Evolutionary conservation across 2,888 invertebrate species (phyloP), one percentile per base, ranked within the genome.

Genomic region (Heliothis peltigera): DNA sequence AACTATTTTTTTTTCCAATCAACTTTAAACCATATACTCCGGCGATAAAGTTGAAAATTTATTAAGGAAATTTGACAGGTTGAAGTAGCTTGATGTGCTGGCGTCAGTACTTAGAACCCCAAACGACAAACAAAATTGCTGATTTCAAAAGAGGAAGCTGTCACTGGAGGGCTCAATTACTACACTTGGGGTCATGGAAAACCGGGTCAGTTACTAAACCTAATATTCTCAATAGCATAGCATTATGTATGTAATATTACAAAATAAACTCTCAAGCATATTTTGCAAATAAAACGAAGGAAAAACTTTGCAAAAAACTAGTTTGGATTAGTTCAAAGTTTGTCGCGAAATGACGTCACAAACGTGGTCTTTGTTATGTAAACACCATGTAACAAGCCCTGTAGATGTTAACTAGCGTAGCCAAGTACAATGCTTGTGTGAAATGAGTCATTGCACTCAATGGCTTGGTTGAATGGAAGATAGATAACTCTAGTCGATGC

Each of bases 61-160:
- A n/a, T n/a, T n/a, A n/a, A n/a, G n/a, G n/a, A n/a, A n/a, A n/a
- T n/a, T n/a, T n/a, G n/a, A n/a, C n/a, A n/a, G n/a, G n/a, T n/a
- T n/a, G n/a, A n/a, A n/a, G n/a, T n/a, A n/a, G n/a, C n/a, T n/a
- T n/a, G n/a, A n/a, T n/a, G n/a, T n/a, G n/a, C n/a, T n/a, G n/a
- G n/a, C n/a, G n/a, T n/a, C n/a, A n/a, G n/a, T 32, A 32, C 32
- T 12, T 32, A 32, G 32, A 12, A 32, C 32, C 12, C 12, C 12
- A 10, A 10, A 32, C 32, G 32, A 32, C 32, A 32, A 32, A 32
- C 32, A 32, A 18, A 54, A 54, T 70, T 18, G 8, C n/a, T 32
- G 10, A 1, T 69, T 18, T 42, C 32, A 18, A 55, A 22, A 70
- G 32, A 70, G 44, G 69, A 66, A 47, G 42, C 15, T 17, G 19